Base-by-base conservation (phyloP, 2,113 vertebrate species). In the Passer montanus region DNA sequence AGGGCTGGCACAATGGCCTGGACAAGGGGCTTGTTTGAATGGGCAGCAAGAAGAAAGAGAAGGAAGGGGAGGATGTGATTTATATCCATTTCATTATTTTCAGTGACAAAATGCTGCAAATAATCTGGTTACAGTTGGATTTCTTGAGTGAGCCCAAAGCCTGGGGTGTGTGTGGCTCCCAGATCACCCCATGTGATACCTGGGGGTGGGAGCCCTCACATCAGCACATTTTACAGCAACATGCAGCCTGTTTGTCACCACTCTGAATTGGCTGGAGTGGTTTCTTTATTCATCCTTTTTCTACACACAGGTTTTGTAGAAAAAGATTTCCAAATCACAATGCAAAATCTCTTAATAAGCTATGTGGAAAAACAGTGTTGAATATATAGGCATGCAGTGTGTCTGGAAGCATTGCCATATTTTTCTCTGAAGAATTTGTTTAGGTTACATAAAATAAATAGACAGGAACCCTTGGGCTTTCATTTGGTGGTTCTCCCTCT, bases 391-490 rank as follows among this genome's bases (percentile, higher is more conserved):
- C 37, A 55, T 22, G 68, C 69, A 44, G 59, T 6, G 1, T 49
- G 56, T 69, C 85, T 84, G 88, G 90, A 89, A 76, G 77, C 53
- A 77, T 30, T 73, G 90, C 92, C 68, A 31, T 93, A 79, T 96
- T 96, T 93, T 92, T 50, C 59, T 64, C 74, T 55, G 59, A 88
- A 96, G 78, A 93, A 94, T 90, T 93, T 95, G 84, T 83, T 93
- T 72, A 91, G 88, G 86, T 95, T 94, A 87, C 67, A 83, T 90
- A 80, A 95, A 96, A 95, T 94, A 87, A 94, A 85, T 67, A 92
- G 85, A 93, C 88, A 76, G 94, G 74, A 95, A 78, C 80, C 81
- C 26, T 8, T 59, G 92, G 91, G 66, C 69, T 95, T 95, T 94
- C 87, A 58, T 95, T 93, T 85, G 92, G 68, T 89, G 92, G 79